These are phyloP conservation scores for Xestoiulus laeticollis DNA, from an alignment of 2,888 invertebrate genomes.

Conservation along the genomic window DNA sequence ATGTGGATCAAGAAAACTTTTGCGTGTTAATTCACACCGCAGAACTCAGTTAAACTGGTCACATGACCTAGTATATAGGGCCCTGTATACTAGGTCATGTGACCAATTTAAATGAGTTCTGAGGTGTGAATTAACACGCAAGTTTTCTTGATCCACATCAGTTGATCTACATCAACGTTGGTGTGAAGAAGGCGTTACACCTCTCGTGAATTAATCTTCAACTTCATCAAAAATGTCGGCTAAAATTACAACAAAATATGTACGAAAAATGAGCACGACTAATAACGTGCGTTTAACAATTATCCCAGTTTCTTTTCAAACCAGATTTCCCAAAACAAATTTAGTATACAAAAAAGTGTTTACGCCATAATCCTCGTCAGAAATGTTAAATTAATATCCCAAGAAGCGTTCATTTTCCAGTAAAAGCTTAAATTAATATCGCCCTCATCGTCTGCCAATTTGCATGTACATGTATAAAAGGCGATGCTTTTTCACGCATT, in stretches of 20 bases:
- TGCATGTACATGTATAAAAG: neutral
- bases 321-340: neutral
- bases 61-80: no score
- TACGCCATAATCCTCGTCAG: neutral
- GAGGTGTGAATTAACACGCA: no score
- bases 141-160: no score
- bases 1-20: no score
- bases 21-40: no score
- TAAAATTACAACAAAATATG: neutral
- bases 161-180: no score
- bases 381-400: neutral
- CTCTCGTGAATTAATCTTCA: neutral
- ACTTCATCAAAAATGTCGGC: neutral
- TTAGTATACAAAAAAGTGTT: neutral
- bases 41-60: no score
- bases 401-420: neutral
- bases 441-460: neutral
- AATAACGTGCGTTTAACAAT: neutral
- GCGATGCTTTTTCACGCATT: conserved; percentile 5
- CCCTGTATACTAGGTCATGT: no score
- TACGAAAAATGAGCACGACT: neutral
- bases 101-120: no score
- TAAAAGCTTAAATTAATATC: conserved; percentile 29
- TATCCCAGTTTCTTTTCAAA: neutral
- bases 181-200: no score